Evolutionary conservation across 2,797 vertebrate genomes (phyloP).

Genomic region (Characodon lateralis): DNA sequence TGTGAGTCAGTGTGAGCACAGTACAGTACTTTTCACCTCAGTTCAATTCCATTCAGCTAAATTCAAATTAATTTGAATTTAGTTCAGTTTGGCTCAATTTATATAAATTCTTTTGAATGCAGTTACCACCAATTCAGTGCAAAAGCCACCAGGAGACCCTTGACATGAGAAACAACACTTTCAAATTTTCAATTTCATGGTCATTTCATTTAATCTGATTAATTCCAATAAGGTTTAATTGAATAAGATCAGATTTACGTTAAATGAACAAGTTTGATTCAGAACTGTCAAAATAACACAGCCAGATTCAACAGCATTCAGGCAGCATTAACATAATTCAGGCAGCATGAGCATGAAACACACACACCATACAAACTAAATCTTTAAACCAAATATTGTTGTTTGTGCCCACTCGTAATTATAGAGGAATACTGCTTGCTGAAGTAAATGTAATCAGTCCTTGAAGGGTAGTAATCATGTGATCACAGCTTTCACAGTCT

Average conservation of each 20-base stretch:
- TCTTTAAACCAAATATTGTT: not conserved
- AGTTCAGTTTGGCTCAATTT: not conserved
- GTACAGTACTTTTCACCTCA: too few relatives aligned
- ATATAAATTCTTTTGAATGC: not conserved
- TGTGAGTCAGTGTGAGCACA: too few relatives aligned
- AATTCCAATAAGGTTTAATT: not conserved
- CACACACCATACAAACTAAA: not conserved
- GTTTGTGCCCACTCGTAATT: conserved; percentile 3
- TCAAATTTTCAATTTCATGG: not conserved
- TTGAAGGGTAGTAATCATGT: conserved; percentile 9
- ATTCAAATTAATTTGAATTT: not conserved
- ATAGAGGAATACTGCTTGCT: not conserved
- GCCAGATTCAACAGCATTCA: not conserved
- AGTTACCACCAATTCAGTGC: not conserved
- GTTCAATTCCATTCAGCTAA: too few relatives aligned
- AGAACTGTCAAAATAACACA: not conserved
- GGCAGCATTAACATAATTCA: not conserved
- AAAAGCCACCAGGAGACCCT: not conserved
- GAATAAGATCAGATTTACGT: not conserved
- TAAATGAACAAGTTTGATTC: not conserved
- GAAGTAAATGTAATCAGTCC: conserved; percentile 30
- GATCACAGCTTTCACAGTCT: conserved; percentile 15
- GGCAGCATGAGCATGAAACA: not conserved
- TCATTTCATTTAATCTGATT: not conserved
- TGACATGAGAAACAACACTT: not conserved